Evolutionary conservation across 2,797 vertebrate genomes (phyloP).

Genomic region (Pangasius djambal): DNA sequence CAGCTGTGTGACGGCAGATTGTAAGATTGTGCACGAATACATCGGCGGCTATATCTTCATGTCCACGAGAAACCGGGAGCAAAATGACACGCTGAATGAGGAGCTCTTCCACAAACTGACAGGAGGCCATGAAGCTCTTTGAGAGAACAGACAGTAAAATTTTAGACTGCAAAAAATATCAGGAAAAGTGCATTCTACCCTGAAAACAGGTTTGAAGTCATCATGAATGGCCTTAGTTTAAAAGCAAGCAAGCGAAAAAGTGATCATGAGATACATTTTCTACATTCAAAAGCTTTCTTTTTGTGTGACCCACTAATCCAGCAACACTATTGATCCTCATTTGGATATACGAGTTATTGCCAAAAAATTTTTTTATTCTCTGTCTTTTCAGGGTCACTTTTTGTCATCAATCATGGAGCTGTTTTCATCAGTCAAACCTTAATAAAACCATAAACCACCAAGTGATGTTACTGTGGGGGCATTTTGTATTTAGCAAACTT

Average conservation of each 20-base stretch:
- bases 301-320: background rate
- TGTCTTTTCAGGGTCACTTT: background rate
- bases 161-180: background rate
- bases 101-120: slow-evolving; percentile 81
- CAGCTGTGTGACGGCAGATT: slow-evolving; percentile 76
- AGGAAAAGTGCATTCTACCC: background rate
- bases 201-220: background rate
- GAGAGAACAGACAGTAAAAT: slow-evolving; percentile 34
- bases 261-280: background rate
- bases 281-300: background rate
- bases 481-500: background rate
- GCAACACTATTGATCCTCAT: slow-evolving; percentile 31
- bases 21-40: slow-evolving; percentile 79
- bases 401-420: background rate
- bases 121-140: slow-evolving; percentile 77
- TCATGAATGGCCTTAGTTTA: background rate
- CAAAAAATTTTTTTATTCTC: background rate
- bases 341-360: background rate
- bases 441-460: slow-evolving; percentile 26
- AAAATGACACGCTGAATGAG: slow-evolving; percentile 70
- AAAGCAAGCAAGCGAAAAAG: background rate
- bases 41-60: slow-evolving; percentile 83
- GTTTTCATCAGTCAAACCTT: background rate
- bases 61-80: slow-evolving; percentile 73
- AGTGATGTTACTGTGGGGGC: background rate